Evolutionary conservation across 2,888 invertebrate species (phyloP).

Genomic region (Thecocarcelia acutangulata): DNA sequence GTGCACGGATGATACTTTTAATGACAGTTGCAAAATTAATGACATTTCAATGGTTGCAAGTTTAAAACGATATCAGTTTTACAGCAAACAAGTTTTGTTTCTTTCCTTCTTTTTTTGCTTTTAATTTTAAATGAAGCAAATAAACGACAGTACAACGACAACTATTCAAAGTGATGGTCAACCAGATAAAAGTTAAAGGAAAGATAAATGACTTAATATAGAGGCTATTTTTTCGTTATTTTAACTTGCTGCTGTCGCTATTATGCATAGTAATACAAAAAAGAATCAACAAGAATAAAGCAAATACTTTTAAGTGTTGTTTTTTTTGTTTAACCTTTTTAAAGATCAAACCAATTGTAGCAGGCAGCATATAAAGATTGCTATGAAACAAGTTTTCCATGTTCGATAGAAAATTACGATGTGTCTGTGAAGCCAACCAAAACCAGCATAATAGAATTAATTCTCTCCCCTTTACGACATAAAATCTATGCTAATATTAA

Average conservation of each 20-base stretch:
- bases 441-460: no score
- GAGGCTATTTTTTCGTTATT: conserved; percentile 3
- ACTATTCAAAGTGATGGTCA: conserved; percentile 65
- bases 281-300: neutral
- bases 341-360: conserved; percentile 59
- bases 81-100: neutral
- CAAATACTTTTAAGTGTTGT: conserved; percentile 1
- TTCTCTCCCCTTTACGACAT: no score
- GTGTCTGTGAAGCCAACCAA: neutral
- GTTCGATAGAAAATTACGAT: neutral
- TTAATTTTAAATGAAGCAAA: conserved; percentile 35
- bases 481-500: no score
- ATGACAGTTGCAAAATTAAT: conserved; percentile 61
- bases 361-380: conserved; percentile 35
- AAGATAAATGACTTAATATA: conserved; percentile 61
- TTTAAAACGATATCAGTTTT: conserved; percentile 11
- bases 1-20: conserved; percentile 48
- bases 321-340: conserved; percentile 44
- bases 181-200: conserved; percentile 57
- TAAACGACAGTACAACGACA: conserved; percentile 50
- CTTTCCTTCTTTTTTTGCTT: neutral
- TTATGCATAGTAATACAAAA: conserved; percentile 30
- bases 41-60: conserved; percentile 59
- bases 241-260: conserved; percentile 18
- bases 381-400: conserved; percentile 18